Evolutionary conservation across 1,140 invertebrate species (phyloP).

Genomic region (Lepidurus couesii): DNA sequence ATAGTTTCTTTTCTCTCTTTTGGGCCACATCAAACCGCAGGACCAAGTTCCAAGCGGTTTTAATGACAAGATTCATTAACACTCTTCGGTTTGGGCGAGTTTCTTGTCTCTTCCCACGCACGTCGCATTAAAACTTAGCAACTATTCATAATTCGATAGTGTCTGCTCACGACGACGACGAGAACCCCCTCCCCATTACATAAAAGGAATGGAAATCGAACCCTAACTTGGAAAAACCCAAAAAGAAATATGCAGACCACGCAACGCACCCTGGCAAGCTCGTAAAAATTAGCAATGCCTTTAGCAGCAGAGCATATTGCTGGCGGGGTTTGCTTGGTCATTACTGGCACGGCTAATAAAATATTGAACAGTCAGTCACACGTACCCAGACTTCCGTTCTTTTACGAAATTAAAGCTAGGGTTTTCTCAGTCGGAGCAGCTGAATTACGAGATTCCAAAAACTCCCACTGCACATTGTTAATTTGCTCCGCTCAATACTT

Average conservation of each 20-base stretch:
- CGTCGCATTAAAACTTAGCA: neutral
- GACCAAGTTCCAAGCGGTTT: neutral
- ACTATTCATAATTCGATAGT: neutral
- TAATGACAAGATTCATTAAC: neutral
- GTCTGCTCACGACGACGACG: neutral
- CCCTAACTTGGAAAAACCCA: neutral
- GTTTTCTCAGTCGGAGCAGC: too few relatives aligned
- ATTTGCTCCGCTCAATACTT: too few relatives aligned
- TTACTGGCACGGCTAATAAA: neutral
- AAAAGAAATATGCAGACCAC: neutral
- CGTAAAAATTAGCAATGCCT: neutral
- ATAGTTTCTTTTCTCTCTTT: too few relatives aligned
- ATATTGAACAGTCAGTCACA: neutral
- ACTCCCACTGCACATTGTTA: too few relatives aligned
- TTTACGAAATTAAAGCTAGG: too few relatives aligned
- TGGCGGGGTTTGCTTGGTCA: neutral
- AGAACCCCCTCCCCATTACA: neutral
- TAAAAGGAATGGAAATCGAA: neutral
- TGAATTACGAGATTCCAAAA: too few relatives aligned
- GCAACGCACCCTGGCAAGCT: neutral
- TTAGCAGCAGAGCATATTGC: neutral
- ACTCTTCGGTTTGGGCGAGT: neutral
- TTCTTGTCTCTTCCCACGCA: neutral
- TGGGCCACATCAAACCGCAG: too few relatives aligned
- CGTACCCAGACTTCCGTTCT: too few relatives aligned